Percentiles rank a stretch among this genome's conserved stretches.
Conservation (phyloP, 2,113 vertebrate genomes). For the Hyaena hyaena region DNA sequence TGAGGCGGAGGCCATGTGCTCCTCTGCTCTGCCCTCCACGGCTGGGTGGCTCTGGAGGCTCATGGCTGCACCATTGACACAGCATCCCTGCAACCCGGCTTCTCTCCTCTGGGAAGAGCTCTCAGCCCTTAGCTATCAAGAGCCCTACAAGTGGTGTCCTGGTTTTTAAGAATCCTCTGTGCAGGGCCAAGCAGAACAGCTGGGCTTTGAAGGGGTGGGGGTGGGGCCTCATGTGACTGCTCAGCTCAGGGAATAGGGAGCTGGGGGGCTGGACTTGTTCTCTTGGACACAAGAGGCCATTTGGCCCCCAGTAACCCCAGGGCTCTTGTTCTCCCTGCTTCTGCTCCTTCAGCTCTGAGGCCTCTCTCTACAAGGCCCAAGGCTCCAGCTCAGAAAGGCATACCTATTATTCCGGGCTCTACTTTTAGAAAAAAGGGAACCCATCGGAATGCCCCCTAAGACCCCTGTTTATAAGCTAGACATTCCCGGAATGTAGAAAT, state of each 20-base stretch:
- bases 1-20: not conserved
- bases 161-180: not conserved
- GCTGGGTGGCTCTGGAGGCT: not conserved
- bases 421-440: not conserved
- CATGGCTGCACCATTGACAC: not conserved
- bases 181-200: not conserved
- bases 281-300: not conserved
- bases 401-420: not conserved
- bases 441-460: not conserved
- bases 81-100: fast-evolving
- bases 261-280: not conserved
- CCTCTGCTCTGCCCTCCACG: not conserved
- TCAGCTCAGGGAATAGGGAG: not conserved
- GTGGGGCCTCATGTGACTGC: not conserved
- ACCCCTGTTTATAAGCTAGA: not conserved
- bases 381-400: not conserved
- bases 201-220: not conserved
- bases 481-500: not conserved
- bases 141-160: not conserved
- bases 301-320: too few species aligned
- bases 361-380: not conserved
- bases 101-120: not conserved
- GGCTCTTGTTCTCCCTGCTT: not conserved
- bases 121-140: not conserved
- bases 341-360: not conserved